Percentiles rank a stretch among this genome's conserved stretches.
Evolutionary conservation across 2,888 invertebrate species (phyloP).

Genomic region (Dilophus febrilis): DNA sequence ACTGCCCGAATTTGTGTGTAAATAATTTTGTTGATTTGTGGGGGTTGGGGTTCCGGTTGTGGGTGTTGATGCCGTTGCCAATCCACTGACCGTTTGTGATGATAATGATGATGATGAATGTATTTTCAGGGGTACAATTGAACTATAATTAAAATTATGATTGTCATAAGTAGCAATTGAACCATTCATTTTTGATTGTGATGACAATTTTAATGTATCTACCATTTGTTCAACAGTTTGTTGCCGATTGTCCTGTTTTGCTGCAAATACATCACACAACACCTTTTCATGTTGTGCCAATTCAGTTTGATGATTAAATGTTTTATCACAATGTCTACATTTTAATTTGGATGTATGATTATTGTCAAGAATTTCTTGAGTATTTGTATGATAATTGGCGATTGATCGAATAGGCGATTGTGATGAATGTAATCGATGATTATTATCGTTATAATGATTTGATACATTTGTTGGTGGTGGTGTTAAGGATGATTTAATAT

Average conservation of each 20-base stretch:
- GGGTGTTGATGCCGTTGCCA: slow-evolving; percentile 7
- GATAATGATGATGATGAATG: slow-evolving; percentile 7
- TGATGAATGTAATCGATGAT: neutral
- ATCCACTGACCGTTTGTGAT: slow-evolving; percentile 7
- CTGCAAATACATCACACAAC: slow-evolving; percentile 33
- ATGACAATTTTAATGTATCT: slow-evolving; percentile 38
- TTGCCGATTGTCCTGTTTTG: slow-evolving; percentile 48
- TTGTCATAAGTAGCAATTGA: too few relatives aligned
- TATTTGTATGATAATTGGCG: neutral
- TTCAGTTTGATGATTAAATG: slow-evolving; percentile 39
- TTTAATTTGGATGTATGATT: slow-evolving; percentile 18
- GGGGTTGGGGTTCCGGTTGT: neutral
- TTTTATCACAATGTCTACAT: slow-evolving; percentile 41
- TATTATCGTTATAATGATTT: slow-evolving; percentile 11
- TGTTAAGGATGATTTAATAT: too few relatives aligned
- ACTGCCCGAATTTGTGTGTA: slow-evolving; percentile 31
- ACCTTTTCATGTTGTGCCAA: slow-evolving; percentile 57
- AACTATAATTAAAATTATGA: too few relatives aligned
- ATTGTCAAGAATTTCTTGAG: neutral
- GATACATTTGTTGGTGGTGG: slow-evolving; percentile 4
- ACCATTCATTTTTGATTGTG: slow-evolving; percentile 35
- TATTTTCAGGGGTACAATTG: slow-evolving; percentile 16
- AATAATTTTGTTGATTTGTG: neutral
- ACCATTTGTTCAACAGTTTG: slow-evolving; percentile 59
- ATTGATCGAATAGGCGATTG: neutral